Percentiles rank a stretch among this genome's conserved stretches.
These are phyloP conservation scores for Hypena proboscidalis DNA, from an alignment of 2,888 invertebrate species.

Conservation along the genomic window DNA sequence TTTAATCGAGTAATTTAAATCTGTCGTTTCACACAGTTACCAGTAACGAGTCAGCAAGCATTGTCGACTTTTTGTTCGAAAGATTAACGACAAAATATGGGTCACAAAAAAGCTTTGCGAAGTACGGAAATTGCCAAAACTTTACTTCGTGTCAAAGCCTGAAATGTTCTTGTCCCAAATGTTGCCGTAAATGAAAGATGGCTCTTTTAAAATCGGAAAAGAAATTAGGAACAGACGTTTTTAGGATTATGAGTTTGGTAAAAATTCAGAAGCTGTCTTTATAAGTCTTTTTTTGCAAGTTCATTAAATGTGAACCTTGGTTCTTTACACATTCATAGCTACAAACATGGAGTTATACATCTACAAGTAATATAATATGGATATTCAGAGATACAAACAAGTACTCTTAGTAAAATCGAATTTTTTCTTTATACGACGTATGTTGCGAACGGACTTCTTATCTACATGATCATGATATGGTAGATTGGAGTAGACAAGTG, in stretches of 20 bases:
- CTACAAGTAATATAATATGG: no score
- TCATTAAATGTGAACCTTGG: constrained; percentile 23
- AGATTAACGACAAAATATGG: constrained; percentile 82
- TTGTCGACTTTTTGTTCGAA: constrained; percentile 77
- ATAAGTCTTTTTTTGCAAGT: constrained; percentile 48
- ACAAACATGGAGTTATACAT: constrained; percentile 29
- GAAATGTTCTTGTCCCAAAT: constrained; percentile 83
- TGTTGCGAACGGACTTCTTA: no score
- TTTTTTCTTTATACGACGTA: no score
- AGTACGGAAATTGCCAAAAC: constrained; percentile 83
- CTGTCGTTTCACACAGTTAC: constrained; percentile 68
- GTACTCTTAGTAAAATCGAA: no score
- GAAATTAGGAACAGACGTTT: constrained; percentile 84
- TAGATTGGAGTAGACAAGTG: no score
- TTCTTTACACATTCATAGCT: constrained; percentile 22
- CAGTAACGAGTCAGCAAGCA: constrained; percentile 68
- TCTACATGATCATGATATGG: no score
- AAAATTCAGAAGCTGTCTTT: constrained; percentile 66
- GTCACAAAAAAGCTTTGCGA: constrained; percentile 79
- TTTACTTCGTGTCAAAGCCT: constrained; percentile 82
- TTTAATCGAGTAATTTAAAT: constrained; percentile 69
- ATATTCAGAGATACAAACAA: constrained; percentile 33
- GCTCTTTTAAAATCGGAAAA: constrained; percentile 83
- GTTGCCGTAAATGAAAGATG: constrained; percentile 84
- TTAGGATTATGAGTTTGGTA: constrained; percentile 79